Base-by-base conservation (phyloP, 2,888 invertebrate species). In the Epistrophe grossulariae region DNA sequence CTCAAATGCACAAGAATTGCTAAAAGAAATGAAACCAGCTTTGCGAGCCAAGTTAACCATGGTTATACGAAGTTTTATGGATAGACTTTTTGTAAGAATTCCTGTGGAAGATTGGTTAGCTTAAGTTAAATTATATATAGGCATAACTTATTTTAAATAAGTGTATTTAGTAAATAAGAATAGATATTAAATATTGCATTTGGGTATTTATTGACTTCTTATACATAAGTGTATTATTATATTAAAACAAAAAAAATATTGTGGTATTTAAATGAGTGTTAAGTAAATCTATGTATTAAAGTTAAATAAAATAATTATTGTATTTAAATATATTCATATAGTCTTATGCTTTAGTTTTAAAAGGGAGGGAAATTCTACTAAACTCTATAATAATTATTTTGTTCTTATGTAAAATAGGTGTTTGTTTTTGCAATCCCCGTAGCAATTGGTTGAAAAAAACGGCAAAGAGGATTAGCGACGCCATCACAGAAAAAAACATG, bases 1-100 rank as follows among this genome's bases (percentile, higher is more conserved):
- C 92, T 96, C 96, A 1, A 97, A 97, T 92, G 95, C 97, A 0
- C 97, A 97, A 90, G 97, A 97, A 88, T 93, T 97, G 15, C 93
- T 97, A 60, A 97, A 96, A 90, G 97, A 97, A 93, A 97, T 97
- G 97, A 97, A 97, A 91, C 97, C 97, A 0, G 95, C 96, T 90
- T 93, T 97, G 78, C 95, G 96, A 90, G 94, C 94, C 85, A 97
- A 97, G 92, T 93, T 97, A 38, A 94, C 97, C 9, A 94, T 94
- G 88, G 95, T 96, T 88, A 96, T 97, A 95, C 94, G 95, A 35
- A 94, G 90, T 84, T 97, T 97, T 91, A 94, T 97, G 70, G 96
- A 96, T 89, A 95, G 95, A 89, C 93, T 97, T 71, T 96, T 97
- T 89, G 94, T 95, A 11, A 95, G 95, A 91, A 95, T 97, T 88